phyloP scores from a whole-genome alignment of 2,113 vertebrate species.

The Austrofundulus limnaeus region DNA sequence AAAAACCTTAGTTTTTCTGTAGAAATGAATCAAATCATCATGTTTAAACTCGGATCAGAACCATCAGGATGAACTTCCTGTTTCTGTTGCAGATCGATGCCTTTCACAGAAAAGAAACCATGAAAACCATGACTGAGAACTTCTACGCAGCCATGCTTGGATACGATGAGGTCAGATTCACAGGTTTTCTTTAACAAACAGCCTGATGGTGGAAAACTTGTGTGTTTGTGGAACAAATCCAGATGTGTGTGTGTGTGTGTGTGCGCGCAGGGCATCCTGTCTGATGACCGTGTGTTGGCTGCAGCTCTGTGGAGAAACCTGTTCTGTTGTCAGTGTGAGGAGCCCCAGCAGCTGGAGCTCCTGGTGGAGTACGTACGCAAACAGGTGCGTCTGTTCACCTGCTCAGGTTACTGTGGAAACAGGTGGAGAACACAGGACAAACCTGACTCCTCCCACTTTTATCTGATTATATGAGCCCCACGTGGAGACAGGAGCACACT shows the following conservation, averaged over 20 bases:
- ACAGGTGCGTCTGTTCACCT: no score
- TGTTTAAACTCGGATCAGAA: no score
- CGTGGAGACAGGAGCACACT: no score
- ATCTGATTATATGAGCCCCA: no score
- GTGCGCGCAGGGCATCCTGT: conserved; percentile 87
- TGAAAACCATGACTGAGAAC: conserved; percentile 89
- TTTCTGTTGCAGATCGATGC: conserved; percentile 84
- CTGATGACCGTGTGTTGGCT: conserved; percentile 88
- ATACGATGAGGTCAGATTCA: conserved; percentile 96
- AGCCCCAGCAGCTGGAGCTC: conserved; percentile 89
- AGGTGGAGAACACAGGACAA: no score
- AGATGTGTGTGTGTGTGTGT: background rate
- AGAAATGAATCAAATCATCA: no score
- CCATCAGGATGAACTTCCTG: background rate
- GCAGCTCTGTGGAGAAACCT: conserved; percentile 96
- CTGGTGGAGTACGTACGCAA: conserved; percentile 97
- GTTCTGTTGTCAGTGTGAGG: conserved; percentile 89
- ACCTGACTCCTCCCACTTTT: no score
- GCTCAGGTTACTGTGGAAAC: no score
- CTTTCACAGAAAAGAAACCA: conserved; percentile 84
- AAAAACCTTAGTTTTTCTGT: no score
- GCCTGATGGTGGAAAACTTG: no score
- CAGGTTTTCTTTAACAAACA: no score
- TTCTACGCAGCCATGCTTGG: conserved; percentile 96
- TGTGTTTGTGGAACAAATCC: no score